Base-by-base conservation (phyloP, 2,888 invertebrate species). In the Temnothorax ravouxi region DNA sequence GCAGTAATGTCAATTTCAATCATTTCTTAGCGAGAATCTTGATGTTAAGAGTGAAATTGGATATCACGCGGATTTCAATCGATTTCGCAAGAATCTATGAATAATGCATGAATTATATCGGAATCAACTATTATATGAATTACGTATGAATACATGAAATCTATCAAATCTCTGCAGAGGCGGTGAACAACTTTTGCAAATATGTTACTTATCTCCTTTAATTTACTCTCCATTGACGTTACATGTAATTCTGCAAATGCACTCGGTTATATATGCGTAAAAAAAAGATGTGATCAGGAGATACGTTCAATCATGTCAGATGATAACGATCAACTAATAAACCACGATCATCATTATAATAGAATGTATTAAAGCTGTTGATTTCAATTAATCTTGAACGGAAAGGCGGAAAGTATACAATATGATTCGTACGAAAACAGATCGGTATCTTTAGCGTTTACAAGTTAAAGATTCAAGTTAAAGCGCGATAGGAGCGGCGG, bases 401-500 rank as follows among this genome's bases (percentile, higher is more conserved):
- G 2, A 66, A 66, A 38, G 1, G 44, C n/a, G 2, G 34, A 21
- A 62, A 34, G 38, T 34, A 25, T 25, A 25, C 1, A 25, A 50
- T 5, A 5, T 5, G 50, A 50, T 62, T 21, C n/a, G 34, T 75
- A 34, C 1, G 56, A 62, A 62, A 75, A n/a, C 4, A 56, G 15
- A 44, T 56, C 29, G 44, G n/a, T 5, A 69, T 77, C 77, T 79
- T 47, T 44, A 38, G 44, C 18, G 15, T 64, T 47, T 69, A 69
- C 71, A 18, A 71, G 44, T 47, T 79, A 71, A 79, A 79, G 72
- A 79, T 71, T 52, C 44, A 8, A 21, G 71, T 77, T 77, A 67
- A 67, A 77, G 38, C n/a, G 13, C 67, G 67, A 67, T 34, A 52
- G 67, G 15, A 25, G 18, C n/a, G 50, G 18, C 9, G 50, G 50